Percentiles rank a stretch among this genome's conserved stretches.
phyloP scores from a whole-genome alignment of 2,797 vertebrate species.

The Pristis pectinata region DNA sequence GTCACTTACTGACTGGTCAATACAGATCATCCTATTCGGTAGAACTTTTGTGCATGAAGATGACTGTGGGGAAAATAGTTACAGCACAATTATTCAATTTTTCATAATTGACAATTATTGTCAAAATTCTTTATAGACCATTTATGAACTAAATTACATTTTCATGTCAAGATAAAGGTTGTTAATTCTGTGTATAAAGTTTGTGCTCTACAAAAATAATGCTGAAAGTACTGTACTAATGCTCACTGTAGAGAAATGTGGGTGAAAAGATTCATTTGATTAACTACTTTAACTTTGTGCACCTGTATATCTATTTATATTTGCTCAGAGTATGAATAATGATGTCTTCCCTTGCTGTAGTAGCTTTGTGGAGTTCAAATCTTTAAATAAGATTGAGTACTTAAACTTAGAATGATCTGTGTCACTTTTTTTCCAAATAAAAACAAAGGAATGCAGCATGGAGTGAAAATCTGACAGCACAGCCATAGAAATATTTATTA shows the following conservation, averaged over 20 bases:
- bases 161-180: neutral
- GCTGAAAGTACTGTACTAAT: too few species aligned
- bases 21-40: neutral
- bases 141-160: neutral
- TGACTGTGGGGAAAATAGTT: neutral
- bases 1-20: neutral
- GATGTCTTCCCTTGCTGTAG: neutral
- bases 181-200: too few species aligned
- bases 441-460: neutral
- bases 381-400: neutral
- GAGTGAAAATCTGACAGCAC: constrained; percentile 3
- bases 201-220: too few species aligned
- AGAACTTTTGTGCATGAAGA: neutral
- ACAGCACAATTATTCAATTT: neutral
- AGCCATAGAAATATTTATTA: neutral
- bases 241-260: too few species aligned
- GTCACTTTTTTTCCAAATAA: neutral
- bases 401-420: neutral
- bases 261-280: too few species aligned
- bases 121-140: neutral
- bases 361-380: neutral
- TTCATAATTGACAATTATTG: neutral
- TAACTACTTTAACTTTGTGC: neutral
- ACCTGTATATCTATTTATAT: neutral
- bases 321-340: neutral